A percentile compares a stretch with the other conserved stretches of the same genome.
These are phyloP conservation scores for Arion vulgaris DNA, from an alignment of 1,140 invertebrate species.

Conservation along the genomic window DNA sequence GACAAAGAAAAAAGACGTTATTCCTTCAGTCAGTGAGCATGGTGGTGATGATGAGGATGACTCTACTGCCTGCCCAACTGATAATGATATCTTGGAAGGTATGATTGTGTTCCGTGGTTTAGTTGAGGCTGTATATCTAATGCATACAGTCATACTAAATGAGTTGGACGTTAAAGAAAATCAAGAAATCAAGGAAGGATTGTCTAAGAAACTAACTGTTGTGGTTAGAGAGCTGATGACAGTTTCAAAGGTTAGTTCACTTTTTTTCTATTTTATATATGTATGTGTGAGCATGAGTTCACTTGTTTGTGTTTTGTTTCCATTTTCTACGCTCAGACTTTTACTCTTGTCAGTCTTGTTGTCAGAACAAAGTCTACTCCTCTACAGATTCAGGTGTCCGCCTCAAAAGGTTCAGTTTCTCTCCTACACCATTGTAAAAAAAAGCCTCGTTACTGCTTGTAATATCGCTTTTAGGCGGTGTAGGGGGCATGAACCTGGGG, in stretches of 20 bases:
- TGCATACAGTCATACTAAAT: slow-evolving; percentile 52
- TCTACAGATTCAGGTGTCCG: no score
- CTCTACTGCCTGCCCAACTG: neutral
- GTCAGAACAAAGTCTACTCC: no score
- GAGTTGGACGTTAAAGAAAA: slow-evolving; percentile 49
- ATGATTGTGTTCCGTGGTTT: slow-evolving; percentile 55
- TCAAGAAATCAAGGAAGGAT: slow-evolving; percentile 42
- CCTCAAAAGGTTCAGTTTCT: no score
- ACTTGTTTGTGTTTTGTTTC: neutral
- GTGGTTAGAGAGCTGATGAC: slow-evolving; percentile 57
- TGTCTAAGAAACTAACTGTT: slow-evolving; percentile 53
- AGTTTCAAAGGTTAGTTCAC: slow-evolving; percentile 49
- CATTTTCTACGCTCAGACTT: no score
- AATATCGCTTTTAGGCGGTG: no score
- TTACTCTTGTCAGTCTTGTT: no score
- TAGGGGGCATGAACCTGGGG: no score
- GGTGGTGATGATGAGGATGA: neutral
- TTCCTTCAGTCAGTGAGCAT: neutral
- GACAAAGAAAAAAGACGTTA: slow-evolving; percentile 1
- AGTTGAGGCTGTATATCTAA: slow-evolving; percentile 57
- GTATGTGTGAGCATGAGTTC: neutral
- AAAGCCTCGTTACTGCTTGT: no score
- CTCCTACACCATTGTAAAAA: no score
- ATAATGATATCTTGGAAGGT: slow-evolving; percentile 15
- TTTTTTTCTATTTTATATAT: neutral